Percentiles rank a stretch among this genome's conserved stretches.
Evolutionary conservation across 1,140 invertebrate species (phyloP).

Genomic region (Drosophila kepulauana): DNA sequence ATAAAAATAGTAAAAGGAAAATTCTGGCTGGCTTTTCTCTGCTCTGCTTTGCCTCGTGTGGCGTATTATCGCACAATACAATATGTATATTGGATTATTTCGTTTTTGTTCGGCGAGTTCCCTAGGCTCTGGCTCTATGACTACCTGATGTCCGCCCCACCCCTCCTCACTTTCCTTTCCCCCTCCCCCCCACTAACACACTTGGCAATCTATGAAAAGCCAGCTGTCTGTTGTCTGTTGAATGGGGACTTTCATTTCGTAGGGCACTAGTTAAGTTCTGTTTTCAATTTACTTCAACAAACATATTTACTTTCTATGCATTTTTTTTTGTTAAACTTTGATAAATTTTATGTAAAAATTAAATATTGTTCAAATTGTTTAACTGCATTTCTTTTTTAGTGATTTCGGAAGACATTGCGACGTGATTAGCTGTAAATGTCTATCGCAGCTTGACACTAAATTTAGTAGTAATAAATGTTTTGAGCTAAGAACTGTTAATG

Average conservation of each 20-base stretch:
- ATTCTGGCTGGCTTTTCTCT: background rate
- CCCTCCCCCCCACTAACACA: background rate
- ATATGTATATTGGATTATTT: constrained; percentile 72
- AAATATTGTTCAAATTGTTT: background rate
- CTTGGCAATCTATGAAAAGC: background rate
- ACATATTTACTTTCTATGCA: background rate
- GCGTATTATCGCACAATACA: constrained; percentile 80
- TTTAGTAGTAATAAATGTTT: constrained; percentile 9
- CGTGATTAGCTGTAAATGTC: background rate
- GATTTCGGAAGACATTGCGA: background rate
- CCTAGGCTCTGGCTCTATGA: constrained; percentile 35
- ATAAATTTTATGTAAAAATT: background rate
- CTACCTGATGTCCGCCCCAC: background rate
- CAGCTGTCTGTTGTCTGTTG: background rate
- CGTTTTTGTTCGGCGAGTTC: constrained; percentile 57
- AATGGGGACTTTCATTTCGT: background rate
- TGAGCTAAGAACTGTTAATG: background rate
- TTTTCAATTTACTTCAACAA: background rate
- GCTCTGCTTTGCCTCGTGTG: constrained; percentile 6
- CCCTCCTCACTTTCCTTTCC: background rate
- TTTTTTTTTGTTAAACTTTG: background rate
- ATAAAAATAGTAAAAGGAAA: constrained; percentile 34
- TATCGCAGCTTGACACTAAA: background rate
- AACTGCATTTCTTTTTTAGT: background rate
- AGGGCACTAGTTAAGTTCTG: background rate